phyloP scores from a whole-genome alignment of 2,797 vertebrate species.

The Anomalospiza imberbis region DNA sequence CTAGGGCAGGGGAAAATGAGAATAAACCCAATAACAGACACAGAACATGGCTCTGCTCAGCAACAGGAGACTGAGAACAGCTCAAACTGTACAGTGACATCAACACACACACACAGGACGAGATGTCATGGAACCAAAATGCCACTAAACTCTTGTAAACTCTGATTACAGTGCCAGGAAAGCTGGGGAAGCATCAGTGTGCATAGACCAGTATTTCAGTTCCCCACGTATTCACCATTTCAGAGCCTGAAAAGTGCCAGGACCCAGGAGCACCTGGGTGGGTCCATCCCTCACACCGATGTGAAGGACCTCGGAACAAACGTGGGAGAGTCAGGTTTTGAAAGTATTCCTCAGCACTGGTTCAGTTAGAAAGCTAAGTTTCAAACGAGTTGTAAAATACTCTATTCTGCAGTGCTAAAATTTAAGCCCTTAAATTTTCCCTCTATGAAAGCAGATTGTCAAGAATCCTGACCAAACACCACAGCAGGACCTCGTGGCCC shows the following conservation, averaged over 20 bases:
- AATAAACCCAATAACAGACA: background rate
- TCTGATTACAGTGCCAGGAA: background rate
- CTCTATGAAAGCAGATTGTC: slow-evolving; percentile 13
- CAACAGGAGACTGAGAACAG: background rate
- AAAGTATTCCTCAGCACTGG: background rate
- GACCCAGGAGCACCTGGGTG: background rate
- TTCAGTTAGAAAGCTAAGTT: background rate
- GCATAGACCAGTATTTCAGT: background rate
- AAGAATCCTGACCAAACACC: background rate
- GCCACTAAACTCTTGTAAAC: background rate
- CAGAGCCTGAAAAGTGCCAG: background rate
- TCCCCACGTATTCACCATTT: background rate
- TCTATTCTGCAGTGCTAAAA: slow-evolving; percentile 10
- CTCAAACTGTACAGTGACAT: background rate
- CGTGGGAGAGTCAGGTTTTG: background rate
- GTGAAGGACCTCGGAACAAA: background rate
- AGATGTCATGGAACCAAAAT: background rate
- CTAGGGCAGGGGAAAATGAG: background rate
- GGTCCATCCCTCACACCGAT: background rate
- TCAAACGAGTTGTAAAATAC: background rate
- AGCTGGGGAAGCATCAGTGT: background rate
- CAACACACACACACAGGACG: background rate
- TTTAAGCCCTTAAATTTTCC: slow-evolving; percentile 54
- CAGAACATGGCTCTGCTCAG: background rate
- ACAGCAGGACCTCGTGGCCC: background rate